Percentiles rank a stretch among this genome's conserved stretches.
Evolutionary conservation across 1,140 invertebrate genomes (phyloP).

Genomic region (Drosophila sproati): DNA sequence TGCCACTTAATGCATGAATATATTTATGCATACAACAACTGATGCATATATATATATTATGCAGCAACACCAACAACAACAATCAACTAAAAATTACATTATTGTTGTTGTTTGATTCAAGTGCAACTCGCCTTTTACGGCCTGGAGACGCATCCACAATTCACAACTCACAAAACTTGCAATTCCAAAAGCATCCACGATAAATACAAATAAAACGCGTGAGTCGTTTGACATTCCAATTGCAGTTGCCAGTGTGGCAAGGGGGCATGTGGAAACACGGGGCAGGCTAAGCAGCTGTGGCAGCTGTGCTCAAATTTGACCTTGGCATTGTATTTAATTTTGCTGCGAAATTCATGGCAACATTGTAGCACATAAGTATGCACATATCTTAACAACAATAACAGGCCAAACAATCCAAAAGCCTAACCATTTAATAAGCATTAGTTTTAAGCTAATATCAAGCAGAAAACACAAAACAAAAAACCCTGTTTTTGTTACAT

Average conservation of each 20-base stretch:
- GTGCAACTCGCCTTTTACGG: slow-evolving; percentile 68
- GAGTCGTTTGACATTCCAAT: slow-evolving; percentile 77
- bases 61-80: slow-evolving; percentile 32
- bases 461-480: too few species aligned
- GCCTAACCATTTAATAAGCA: background rate
- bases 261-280: background rate
- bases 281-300: slow-evolving; percentile 15
- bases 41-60: slow-evolving; percentile 63
- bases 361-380: slow-evolving; percentile 48
- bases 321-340: slow-evolving; percentile 81
- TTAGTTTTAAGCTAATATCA: background rate
- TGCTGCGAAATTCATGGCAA: slow-evolving; percentile 70
- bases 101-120: slow-evolving; percentile 58
- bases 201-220: slow-evolving; percentile 50
- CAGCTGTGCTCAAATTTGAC: slow-evolving; percentile 64
- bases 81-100: slow-evolving; percentile 56
- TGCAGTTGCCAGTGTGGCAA: slow-evolving; percentile 24
- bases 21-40: slow-evolving; percentile 39
- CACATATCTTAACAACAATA: slow-evolving; percentile 24
- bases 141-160: slow-evolving; percentile 39
- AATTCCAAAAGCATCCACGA: slow-evolving; percentile 32
- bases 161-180: slow-evolving; percentile 15
- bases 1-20: slow-evolving; percentile 53
- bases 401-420: background rate
- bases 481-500: too few species aligned